Percentiles rank a stretch among this genome's conserved stretches.
Evolutionary conservation across 2,888 invertebrate species (phyloP).

Genomic region (Drosophila pseudotakahashii): DNA sequence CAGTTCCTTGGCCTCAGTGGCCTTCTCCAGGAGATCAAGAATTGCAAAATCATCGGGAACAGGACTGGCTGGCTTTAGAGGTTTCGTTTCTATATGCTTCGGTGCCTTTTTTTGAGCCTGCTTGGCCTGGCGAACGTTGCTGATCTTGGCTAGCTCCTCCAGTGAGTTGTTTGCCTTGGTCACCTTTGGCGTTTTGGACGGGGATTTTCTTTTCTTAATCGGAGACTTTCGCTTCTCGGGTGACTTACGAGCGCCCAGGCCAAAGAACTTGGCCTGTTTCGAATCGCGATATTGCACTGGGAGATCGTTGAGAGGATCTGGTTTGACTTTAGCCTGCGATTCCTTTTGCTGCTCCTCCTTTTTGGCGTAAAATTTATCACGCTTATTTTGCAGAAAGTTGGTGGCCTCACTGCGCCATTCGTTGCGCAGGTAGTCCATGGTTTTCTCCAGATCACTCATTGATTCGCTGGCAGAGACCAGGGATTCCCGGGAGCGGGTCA

Average conservation of each 20-base stretch:
- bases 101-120: constrained; percentile 31
- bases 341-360: constrained; percentile 58
- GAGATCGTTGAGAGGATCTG: constrained; percentile 45
- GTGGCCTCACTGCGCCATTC: constrained; percentile 83
- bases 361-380: constrained; percentile 77
- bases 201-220: constrained; percentile 69
- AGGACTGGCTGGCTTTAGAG: constrained; percentile 56
- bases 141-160: constrained; percentile 73
- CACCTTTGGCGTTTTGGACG: constrained; percentile 49
- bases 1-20: constrained; percentile 58
- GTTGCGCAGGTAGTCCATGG: constrained; percentile 82
- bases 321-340: constrained; percentile 4
- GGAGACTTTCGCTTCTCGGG: constrained; percentile 70
- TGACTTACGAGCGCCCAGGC: constrained; percentile 69
- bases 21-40: constrained; percentile 65
- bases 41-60: constrained; percentile 69
- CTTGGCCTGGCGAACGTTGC: constrained; percentile 57
- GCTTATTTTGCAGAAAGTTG: constrained; percentile 82
- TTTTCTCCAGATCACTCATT: constrained; percentile 82
- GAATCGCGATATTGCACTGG: constrained; percentile 81
- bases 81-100: constrained; percentile 27
- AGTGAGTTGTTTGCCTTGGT: constrained; percentile 65
- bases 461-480: constrained; percentile 75
- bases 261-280: constrained; percentile 82
- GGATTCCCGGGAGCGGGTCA: constrained; percentile 81